Conservation (phyloP, 2,888 invertebrate species). For the Parapristionchus giblindavisi region DNA sequence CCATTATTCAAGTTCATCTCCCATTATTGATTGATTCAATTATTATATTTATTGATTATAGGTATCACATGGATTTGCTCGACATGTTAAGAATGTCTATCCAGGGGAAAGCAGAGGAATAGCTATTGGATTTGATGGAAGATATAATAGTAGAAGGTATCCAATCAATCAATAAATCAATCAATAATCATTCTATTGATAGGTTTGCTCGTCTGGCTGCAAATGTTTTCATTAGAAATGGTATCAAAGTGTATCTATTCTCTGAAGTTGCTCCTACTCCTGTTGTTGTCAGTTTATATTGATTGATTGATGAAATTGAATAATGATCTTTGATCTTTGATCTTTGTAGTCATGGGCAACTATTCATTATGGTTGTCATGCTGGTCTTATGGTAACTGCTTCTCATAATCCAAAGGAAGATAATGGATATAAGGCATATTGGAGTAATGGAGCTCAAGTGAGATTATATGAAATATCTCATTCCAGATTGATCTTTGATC, state of each 20-base stretch:
- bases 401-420: conserved; percentile 95
- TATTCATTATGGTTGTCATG: conserved; percentile 79
- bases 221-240: conserved; percentile 81
- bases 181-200: too few relatives aligned
- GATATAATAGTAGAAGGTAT: conserved; percentile 58
- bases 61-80: conserved; percentile 63
- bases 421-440: conserved; percentile 96
- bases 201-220: conserved; percentile 90
- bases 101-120: conserved; percentile 49
- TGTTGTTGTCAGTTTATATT: conserved; percentile 76
- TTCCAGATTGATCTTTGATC: not conserved
- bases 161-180: too few relatives aligned
- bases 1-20: conserved; percentile 79
- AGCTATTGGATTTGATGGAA: conserved; percentile 67
- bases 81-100: conserved; percentile 53
- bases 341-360: conserved; percentile 81
- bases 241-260: conserved; percentile 84
- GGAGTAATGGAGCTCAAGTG: conserved; percentile 87
- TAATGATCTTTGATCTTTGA: not conserved
- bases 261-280: conserved; percentile 87
- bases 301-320: not conserved
- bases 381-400: conserved; percentile 89
- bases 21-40: not conserved
- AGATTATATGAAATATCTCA: conserved; percentile 10
- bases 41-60: not conserved